Base-by-base conservation (phyloP, 2,113 vertebrate species). In the Acanthochromis polyacanthus region DNA sequence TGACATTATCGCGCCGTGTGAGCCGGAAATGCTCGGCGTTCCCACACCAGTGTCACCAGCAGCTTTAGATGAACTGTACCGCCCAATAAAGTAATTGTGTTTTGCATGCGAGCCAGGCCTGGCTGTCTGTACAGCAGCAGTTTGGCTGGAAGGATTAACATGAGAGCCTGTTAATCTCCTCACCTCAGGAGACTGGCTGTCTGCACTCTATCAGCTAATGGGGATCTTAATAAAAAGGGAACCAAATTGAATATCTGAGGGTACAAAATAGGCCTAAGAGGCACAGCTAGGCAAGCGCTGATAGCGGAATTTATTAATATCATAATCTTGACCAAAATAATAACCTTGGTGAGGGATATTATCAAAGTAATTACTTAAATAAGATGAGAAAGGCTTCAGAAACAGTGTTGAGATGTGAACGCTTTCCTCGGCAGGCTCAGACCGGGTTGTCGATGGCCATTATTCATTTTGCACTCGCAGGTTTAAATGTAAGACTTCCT, bases 161-260 rank as follows among this genome's bases (percentile, higher is more conserved):
- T 17, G 58, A 89, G 81, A 89, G 88, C 76, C 72, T 56, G 83
- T 80, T 91, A 92, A 90, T 90, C 89, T 88, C n/a, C 81, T 74
- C 90, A 82, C 89, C 86, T 92, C 88, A 72, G 86, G 91, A 89
- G 88, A 83, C 78, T 23, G 78, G 53, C 71, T 80, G 74, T 75
- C 81, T 76, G 72, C 8, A 22, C 75, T 40, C 10, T 88, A 91
- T 92, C 89, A 83, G 84, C 88, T 90, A 85, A 90, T 90, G 71
- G 81, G 81, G 81, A 92, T 90, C 91, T 91, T 86, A 83, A 84
- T 90, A 86, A 88, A 88, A 81, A 80, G 74, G 71, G 84, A 83
- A 78, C 73, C 77, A 90, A 90, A 92, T 90, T 89, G 88, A 90
- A 92, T 90, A 86, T 89, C 60, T 61, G 76, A 77, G 81, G 56